Evolutionary conservation across 64 coral and sea anemone genomes (phyloP).

Genomic region (Montipora capricornis): DNA sequence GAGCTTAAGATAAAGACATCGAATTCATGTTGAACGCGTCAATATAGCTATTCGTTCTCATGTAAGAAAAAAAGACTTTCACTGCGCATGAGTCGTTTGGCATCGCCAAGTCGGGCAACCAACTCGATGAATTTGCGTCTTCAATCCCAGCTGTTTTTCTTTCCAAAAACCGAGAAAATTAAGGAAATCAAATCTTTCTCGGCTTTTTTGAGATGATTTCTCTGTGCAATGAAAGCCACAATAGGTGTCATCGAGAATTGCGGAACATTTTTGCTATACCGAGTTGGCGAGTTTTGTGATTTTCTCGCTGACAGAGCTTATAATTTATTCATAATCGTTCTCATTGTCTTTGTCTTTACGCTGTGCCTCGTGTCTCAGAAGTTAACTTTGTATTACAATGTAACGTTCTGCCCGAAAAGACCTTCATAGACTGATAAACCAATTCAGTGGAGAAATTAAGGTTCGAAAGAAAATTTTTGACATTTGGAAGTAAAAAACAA

Average conservation of each 20-base stretch:
- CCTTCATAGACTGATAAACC: background rate
- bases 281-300: constrained; percentile 78
- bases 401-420: background rate
- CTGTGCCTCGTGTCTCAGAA: constrained; percentile 50
- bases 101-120: background rate
- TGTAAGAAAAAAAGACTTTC: background rate
- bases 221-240: constrained; percentile 29
- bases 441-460: background rate
- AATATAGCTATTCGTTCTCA: background rate
- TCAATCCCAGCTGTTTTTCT: constrained; percentile 32
- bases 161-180: background rate
- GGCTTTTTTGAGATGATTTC: constrained; percentile 19
- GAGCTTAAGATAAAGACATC: background rate
- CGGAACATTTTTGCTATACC: constrained; percentile 26
- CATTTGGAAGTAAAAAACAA: background rate
- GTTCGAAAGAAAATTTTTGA: background rate
- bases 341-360: constrained; percentile 60
- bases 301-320: constrained; percentile 52
- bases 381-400: constrained; percentile 2
- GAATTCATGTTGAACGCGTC: background rate
- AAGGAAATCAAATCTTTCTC: constrained; percentile 13
- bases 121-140: background rate
- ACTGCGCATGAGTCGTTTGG: constrained; percentile 26
- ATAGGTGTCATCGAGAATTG: background rate
- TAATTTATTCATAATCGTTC: constrained; percentile 82